Evolutionary conservation across 2,888 invertebrate genomes (phyloP).

Genomic region (Epinotia nisella): DNA sequence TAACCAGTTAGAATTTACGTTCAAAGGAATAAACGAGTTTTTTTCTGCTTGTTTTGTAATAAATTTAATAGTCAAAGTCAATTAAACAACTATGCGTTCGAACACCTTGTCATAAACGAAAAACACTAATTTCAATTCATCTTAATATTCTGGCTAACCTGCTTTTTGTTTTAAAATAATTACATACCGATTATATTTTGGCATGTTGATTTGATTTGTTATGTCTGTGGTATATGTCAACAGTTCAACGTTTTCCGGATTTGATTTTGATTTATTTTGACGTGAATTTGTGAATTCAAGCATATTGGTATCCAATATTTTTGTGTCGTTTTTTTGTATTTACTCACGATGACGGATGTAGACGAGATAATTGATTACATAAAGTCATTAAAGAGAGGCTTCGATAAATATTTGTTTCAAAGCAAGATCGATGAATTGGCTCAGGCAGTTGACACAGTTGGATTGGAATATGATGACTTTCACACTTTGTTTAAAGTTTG

Average conservation of each 20-base stretch:
- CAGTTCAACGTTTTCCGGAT: slow-evolving; percentile 29
- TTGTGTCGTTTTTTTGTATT: slow-evolving; percentile 19
- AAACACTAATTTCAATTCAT: neutral
- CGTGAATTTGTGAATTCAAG: neutral
- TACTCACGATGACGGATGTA: slow-evolving; percentile 65
- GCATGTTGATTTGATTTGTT: too few relatives aligned
- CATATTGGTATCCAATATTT: neutral
- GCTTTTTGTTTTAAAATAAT: neutral
- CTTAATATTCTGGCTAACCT: neutral
- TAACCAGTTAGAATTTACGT: neutral
- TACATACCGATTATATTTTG: too few relatives aligned
- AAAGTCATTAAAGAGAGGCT: slow-evolving; percentile 73
- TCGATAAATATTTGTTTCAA: slow-evolving; percentile 77
- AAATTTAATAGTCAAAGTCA: too few relatives aligned
- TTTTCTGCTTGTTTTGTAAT: too few relatives aligned
- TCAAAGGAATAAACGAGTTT: too few relatives aligned
- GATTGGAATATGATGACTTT: slow-evolving; percentile 71
- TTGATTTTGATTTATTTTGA: slow-evolving; percentile 29
- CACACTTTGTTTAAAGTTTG: slow-evolving; percentile 77
- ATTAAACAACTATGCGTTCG: too few relatives aligned
- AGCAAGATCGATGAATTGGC: slow-evolving; percentile 72
- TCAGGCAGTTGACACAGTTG: slow-evolving; percentile 64
- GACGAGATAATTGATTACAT: slow-evolving; percentile 77
- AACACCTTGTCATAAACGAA: too few relatives aligned
- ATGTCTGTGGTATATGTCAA: slow-evolving; percentile 22